phyloP scores from a whole-genome alignment of 2,888 invertebrate species.

The Ectemnius lituratus region DNA sequence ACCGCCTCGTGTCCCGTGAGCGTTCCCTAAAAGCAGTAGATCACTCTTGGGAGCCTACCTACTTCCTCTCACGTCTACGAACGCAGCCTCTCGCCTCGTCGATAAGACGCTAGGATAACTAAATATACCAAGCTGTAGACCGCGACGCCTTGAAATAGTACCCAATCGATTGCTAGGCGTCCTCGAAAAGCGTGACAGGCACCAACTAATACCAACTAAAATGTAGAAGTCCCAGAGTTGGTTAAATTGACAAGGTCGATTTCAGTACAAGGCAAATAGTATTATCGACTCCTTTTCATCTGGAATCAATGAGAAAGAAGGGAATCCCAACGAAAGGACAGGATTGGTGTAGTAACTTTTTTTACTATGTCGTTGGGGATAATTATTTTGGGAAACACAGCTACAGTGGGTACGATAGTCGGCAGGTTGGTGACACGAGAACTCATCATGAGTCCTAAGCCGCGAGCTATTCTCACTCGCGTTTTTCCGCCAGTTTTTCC shows the following conservation, averaged over 20 bases:
- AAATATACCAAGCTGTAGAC: slow-evolving; percentile 9
- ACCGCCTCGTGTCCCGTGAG: slow-evolving; percentile 52
- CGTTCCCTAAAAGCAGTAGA: slow-evolving; percentile 62
- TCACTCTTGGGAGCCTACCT: slow-evolving; percentile 37
- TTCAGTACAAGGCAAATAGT: too few relatives aligned
- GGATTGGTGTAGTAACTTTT: too few relatives aligned
- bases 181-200: not conserved
- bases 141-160: slow-evolving; percentile 30
- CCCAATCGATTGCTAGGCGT: slow-evolving; percentile 28
- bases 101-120: slow-evolving; percentile 22
- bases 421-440: slow-evolving; percentile 34
- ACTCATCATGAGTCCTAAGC: slow-evolving; percentile 42
- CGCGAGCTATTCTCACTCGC: slow-evolving; percentile 5
- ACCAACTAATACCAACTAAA: not conserved
- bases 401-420: not conserved
- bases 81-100: slow-evolving; percentile 39
- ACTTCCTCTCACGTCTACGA: slow-evolving; percentile 53
- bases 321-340: too few relatives aligned
- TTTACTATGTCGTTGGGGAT: slow-evolving; percentile 18
- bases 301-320: too few relatives aligned
- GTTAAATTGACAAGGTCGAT: too few relatives aligned
- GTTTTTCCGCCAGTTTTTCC: slow-evolving; percentile 53
- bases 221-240: not conserved
- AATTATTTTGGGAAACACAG: slow-evolving; percentile 17
- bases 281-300: too few relatives aligned